Base-by-base conservation (phyloP, 1,140 invertebrate genomes). In the Zaprionus ornatus region DNA sequence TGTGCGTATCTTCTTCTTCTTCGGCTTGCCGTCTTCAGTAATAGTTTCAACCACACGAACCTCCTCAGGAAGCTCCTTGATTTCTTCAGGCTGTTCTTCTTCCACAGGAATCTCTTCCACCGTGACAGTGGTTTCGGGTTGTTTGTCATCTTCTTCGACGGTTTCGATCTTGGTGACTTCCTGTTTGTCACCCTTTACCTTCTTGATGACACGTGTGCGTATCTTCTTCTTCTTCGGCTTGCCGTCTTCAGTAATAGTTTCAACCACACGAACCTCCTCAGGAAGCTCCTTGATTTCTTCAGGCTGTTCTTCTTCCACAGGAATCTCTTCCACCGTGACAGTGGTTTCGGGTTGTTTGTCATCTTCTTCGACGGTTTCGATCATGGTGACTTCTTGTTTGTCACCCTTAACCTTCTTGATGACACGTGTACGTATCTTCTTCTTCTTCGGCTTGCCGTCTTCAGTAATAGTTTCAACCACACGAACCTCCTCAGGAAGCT, bases 341-440 rank as follows among this genome's bases (percentile, higher is more conserved):
- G 79, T 87, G 17, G 82, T 92, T 62, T 92, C 76, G 25, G 92
- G 85, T 52, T 86, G 40, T 69, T 92, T 81, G 25, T 86, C 91
- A 55, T 92, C 85, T 77, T 93, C 91, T 81, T 93, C 91, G 13
- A 93, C 79, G 2, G 92, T 93, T 13, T 93, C 87, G 56, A 92
- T 91, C 63, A 90, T 81, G 13, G 81, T 92, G 19, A 91, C 78
- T 72, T 91, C 80, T 79, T 93, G 82, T 37, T 87, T 84, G 4
- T 76, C 77, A 21, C 85, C 91, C 23, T 82, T 90, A 35, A 85
- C 78, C 68, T 84, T 92, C 67, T 90, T 82, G 63, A 83, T 86
- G 0, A 83, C 72, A 19, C 79, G 77, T 48, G 90, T 90, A 60
- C 76, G 90, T 0, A 68, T 78, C 12, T 78, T 82, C 17, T 72